A percentile compares a stretch with the other conserved stretches of the same genome.
Evolutionary conservation across 1,140 invertebrate species (phyloP).

Genomic region (Myzus persicae): DNA sequence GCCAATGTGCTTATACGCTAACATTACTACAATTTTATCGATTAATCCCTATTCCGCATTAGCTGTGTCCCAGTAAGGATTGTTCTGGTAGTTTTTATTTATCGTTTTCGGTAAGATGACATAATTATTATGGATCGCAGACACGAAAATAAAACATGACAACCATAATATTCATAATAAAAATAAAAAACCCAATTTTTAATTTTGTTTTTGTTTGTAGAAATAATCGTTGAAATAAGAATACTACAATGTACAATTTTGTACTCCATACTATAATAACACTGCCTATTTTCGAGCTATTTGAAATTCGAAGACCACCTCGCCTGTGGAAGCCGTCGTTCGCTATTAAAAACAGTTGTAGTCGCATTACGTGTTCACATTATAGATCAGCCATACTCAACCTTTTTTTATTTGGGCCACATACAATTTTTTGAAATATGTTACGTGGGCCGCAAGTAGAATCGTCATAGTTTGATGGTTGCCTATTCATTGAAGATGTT

Average conservation of each 20-base stretch:
- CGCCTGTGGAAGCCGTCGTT: background rate
- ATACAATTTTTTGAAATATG: too few relatives aligned
- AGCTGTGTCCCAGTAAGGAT: too few relatives aligned
- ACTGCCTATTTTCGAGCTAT: background rate
- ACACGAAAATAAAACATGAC: too few relatives aligned
- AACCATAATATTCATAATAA: too few relatives aligned
- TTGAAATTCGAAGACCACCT: background rate
- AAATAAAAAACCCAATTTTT: too few relatives aligned
- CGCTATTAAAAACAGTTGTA: background rate
- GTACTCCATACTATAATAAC: too few relatives aligned
- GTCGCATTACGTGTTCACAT: background rate
- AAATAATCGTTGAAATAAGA: too few relatives aligned
- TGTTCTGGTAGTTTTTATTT: background rate
- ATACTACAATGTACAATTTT: too few relatives aligned
- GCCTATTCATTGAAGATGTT: background rate
- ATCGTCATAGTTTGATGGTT: background rate
- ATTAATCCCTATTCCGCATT: background rate
- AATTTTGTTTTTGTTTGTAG: too few relatives aligned
- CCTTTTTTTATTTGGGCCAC: background rate
- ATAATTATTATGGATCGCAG: too few relatives aligned
- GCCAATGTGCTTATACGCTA: background rate
- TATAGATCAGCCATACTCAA: background rate
- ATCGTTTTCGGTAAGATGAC: background rate
- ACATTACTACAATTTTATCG: background rate
- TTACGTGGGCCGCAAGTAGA: background rate